Conservation (phyloP, 1,140 invertebrate genomes). For the Brachystomella parvula region DNA sequence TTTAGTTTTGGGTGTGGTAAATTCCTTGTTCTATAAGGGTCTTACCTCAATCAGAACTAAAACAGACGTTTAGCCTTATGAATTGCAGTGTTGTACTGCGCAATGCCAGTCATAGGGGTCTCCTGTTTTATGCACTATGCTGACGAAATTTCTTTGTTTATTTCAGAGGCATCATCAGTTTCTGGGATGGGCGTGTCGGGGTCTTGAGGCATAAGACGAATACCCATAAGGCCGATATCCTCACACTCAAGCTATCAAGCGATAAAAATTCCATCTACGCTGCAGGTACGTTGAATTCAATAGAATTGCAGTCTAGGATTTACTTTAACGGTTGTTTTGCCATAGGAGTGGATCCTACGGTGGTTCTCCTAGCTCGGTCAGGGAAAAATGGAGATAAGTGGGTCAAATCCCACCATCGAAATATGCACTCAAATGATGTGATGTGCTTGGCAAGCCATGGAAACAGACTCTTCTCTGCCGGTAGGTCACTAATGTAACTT, state of each 20-base stretch:
- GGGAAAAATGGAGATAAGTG: constrained; percentile 53
- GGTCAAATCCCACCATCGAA: constrained; percentile 67
- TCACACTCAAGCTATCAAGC: constrained; percentile 61
- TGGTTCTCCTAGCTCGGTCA: constrained; percentile 53
- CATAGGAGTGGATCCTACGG: constrained; percentile 65
- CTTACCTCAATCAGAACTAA: constrained; percentile 7
- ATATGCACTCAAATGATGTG: constrained; percentile 77
- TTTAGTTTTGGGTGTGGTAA: constrained; percentile 6
- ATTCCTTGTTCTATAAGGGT: neutral
- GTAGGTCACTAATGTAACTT: constrained; percentile 39
- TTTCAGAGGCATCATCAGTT: constrained; percentile 64
- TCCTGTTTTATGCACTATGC: neutral
- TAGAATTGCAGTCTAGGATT: constrained; percentile 12
- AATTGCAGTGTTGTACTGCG: neutral
- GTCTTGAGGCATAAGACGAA: constrained; percentile 64
- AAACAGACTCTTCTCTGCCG: constrained; percentile 63
- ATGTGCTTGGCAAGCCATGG: constrained; percentile 54
- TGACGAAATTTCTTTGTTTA: constrained; percentile 4
- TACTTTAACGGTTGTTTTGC: constrained; percentile 27
- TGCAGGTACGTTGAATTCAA: constrained; percentile 47
- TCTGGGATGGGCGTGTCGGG: constrained; percentile 77
- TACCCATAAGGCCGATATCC: constrained; percentile 70
- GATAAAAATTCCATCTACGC: constrained; percentile 63
- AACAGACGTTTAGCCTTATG: neutral
- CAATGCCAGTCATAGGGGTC: neutral